phyloP scores from a whole-genome alignment of 2,797 vertebrate genomes.

The Gallinago nigripennis region DNA sequence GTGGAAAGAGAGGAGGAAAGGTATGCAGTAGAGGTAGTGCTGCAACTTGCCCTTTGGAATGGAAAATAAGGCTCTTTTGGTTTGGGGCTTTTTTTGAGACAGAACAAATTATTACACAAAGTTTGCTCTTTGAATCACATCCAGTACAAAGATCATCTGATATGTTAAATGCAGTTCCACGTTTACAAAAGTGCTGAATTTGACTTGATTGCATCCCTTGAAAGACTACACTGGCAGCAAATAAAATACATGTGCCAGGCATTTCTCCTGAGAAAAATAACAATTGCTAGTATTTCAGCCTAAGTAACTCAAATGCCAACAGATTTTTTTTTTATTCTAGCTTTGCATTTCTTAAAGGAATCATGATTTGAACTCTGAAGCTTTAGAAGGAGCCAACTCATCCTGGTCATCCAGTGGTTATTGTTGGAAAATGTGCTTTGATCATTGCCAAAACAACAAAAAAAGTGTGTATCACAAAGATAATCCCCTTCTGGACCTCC shows the following conservation, averaged over 20 bases:
- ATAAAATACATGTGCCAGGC: neutral
- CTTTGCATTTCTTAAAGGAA: neutral
- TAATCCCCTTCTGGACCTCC: neutral
- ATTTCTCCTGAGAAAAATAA: conserved; percentile 7
- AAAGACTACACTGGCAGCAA: neutral
- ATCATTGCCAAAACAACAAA: neutral
- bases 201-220: neutral
- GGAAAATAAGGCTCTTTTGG: neutral
- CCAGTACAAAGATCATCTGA: conserved; percentile 44
- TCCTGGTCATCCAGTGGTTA: neutral
- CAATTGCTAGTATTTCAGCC: neutral
- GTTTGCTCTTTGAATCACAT: neutral
- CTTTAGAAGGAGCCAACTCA: neutral
- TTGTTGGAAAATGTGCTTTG: neutral
- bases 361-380: neutral
- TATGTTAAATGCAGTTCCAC: neutral
- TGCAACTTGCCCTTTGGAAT: conserved; percentile 47
- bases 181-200: neutral
- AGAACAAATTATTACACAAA: conserved; percentile 34
- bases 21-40: neutral
- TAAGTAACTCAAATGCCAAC: neutral
- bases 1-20: neutral
- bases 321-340: neutral
- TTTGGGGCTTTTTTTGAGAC: neutral
- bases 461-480: neutral